phyloP scores from a whole-genome alignment of 1,140 invertebrate species.

The Lamellibrachia luymesi region DNA sequence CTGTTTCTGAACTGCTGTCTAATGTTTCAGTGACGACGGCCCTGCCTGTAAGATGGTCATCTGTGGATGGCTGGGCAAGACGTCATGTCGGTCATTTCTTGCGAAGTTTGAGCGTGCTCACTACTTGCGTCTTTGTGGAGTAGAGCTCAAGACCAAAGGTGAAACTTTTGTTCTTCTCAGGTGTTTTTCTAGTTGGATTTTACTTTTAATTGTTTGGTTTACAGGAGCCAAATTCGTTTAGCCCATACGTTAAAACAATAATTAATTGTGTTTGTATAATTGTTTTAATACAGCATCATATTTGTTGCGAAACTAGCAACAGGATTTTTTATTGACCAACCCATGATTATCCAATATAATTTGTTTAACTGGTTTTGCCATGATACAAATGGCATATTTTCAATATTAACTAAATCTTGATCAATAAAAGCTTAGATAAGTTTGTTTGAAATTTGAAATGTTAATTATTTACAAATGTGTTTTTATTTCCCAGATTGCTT shows the following conservation, averaged over 20 bases:
- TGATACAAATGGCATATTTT: not conserved
- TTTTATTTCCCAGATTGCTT: not conserved
- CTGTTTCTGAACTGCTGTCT: not conserved
- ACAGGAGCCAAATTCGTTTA: not conserved
- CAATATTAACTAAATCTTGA: not conserved
- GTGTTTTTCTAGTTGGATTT: not conserved
- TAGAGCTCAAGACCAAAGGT: conserved; percentile 59
- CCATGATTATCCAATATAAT: not conserved
- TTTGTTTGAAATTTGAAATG: not conserved
- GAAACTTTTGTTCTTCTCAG: not conserved
- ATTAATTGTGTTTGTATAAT: not conserved
- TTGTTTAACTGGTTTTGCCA: not conserved
- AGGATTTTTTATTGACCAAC: not conserved
- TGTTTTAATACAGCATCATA: not conserved
- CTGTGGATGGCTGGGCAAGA: conserved; percentile 87
- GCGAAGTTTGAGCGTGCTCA: conserved; percentile 79
- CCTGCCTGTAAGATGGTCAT: conserved; percentile 63
- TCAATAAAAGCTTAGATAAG: not conserved
- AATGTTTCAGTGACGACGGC: conserved; percentile 30
- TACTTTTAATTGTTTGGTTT: not conserved
- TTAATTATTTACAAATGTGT: not conserved
- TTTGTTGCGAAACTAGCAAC: not conserved
- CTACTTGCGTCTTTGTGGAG: conserved; percentile 78
- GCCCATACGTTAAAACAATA: not conserved
- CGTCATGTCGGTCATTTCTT: conserved; percentile 82